Evolutionary conservation across 2,888 invertebrate genomes (phyloP).

Genomic region (Drosophila nr. perissopoda): DNA sequence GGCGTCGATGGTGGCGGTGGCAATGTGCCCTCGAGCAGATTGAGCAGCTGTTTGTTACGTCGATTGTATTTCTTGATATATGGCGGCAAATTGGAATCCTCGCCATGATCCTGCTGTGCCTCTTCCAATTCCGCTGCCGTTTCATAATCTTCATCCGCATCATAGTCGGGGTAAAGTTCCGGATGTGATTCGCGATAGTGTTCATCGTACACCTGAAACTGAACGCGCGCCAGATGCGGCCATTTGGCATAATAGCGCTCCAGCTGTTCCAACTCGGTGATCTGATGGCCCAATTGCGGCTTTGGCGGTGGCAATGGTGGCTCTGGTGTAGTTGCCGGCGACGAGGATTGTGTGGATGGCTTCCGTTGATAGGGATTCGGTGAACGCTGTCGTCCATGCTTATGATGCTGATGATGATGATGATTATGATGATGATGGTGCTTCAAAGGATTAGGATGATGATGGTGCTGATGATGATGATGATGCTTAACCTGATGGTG

Average conservation of each 20-base stretch:
- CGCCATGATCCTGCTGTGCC: slow-evolving; percentile 65
- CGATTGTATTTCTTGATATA: slow-evolving; percentile 84
- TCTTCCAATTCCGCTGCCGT: slow-evolving; percentile 70
- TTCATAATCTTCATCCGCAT: slow-evolving; percentile 75
- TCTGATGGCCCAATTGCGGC: slow-evolving; percentile 78
- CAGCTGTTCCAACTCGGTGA: slow-evolving; percentile 80
- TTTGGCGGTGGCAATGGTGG: slow-evolving; percentile 63
- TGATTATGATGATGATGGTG: slow-evolving; percentile 31
- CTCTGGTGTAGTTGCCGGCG: slow-evolving; percentile 36
- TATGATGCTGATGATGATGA: slow-evolving; percentile 40
- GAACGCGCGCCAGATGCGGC: slow-evolving; percentile 83
- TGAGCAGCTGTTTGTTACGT: slow-evolving; percentile 83
- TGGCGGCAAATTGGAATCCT: slow-evolving; percentile 82
- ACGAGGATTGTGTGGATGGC: background rate
- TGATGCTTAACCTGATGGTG: slow-evolving; percentile 30
- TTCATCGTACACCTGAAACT: slow-evolving; percentile 81
- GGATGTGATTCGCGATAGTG: slow-evolving; percentile 74
- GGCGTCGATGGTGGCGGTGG: slow-evolving; percentile 68
- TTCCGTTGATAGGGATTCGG: slow-evolving; percentile 62
- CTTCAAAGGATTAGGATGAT: slow-evolving; percentile 40
- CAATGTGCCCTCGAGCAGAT: slow-evolving; percentile 83
- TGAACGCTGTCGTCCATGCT: slow-evolving; percentile 24
- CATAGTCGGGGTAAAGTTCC: slow-evolving; percentile 72
- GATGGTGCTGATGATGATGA: slow-evolving; percentile 39
- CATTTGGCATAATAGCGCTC: slow-evolving; percentile 83